Evolutionary conservation across 1,140 invertebrate species (phyloP).

Genomic region (Rhagoletis pomonella): DNA sequence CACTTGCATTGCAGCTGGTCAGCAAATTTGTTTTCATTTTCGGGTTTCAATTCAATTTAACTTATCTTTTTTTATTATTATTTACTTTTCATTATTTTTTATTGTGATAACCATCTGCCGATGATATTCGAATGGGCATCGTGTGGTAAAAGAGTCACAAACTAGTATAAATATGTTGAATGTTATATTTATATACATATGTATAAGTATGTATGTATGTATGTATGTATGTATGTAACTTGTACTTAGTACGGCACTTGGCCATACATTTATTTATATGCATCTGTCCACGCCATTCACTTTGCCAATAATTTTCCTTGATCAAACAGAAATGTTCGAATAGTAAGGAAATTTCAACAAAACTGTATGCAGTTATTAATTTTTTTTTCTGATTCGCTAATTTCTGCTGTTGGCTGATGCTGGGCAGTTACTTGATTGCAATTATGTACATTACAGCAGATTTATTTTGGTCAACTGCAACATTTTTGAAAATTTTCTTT

Average conservation of each 20-base stretch:
- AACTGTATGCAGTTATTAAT: background rate
- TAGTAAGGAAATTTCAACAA: slow-evolving; percentile 9
- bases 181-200: background rate
- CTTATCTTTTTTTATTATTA: background rate
- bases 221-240: background rate
- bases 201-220: background rate
- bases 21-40: slow-evolving; percentile 8
- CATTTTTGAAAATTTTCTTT: slow-evolving; percentile 35
- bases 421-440: background rate
- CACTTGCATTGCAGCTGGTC: slow-evolving; percentile 21
- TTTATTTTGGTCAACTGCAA: background rate
- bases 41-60: background rate
- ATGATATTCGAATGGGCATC: background rate
- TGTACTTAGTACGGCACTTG: background rate
- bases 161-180: too few relatives aligned
- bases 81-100: slow-evolving; percentile 37
- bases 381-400: background rate
- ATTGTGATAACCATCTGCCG: slow-evolving; percentile 13
- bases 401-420: background rate
- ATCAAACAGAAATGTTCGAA: slow-evolving; percentile 32
- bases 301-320: slow-evolving; percentile 35
- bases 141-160: too few relatives aligned
- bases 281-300: slow-evolving; percentile 36
- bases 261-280: slow-evolving; percentile 19
- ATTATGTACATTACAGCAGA: background rate